phyloP scores from a whole-genome alignment of 2,888 invertebrate genomes.

The Eristalis arbustorum region DNA sequence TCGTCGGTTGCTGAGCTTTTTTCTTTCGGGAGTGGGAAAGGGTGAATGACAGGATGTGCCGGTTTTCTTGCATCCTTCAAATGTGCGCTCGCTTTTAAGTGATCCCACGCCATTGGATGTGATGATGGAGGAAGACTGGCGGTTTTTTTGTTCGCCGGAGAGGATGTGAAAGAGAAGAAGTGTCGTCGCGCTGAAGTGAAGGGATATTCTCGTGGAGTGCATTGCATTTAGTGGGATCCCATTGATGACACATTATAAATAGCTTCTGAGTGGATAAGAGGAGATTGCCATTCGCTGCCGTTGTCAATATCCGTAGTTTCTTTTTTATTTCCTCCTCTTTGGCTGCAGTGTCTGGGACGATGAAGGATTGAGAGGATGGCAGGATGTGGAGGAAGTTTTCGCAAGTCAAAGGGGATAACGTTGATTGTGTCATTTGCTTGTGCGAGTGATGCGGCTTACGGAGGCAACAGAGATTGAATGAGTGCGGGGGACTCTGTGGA shows the following conservation, averaged over 20 bases:
- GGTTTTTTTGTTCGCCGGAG: background rate
- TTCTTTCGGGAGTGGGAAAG: background rate
- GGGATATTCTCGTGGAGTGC: slow-evolving; percentile 50
- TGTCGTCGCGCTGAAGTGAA: slow-evolving; percentile 31
- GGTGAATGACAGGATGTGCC: slow-evolving; percentile 24
- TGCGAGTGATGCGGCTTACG: too few relatives aligned
- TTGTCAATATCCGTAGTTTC: background rate
- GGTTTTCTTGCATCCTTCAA: slow-evolving; percentile 45
- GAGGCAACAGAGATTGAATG: too few relatives aligned
- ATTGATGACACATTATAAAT: slow-evolving; percentile 67
- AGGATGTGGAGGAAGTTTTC: background rate
- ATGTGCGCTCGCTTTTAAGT: slow-evolving; percentile 62
- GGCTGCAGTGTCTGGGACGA: background rate
- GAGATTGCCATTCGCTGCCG: slow-evolving; percentile 31
- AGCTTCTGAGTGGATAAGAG: slow-evolving; percentile 59
- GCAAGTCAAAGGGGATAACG: slow-evolving; percentile 10
- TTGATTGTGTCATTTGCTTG: slow-evolving; percentile 17
- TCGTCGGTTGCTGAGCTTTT: too few relatives aligned
- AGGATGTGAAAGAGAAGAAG: slow-evolving; percentile 3
- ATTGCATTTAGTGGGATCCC: slow-evolving; percentile 57
- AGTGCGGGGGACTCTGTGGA: too few relatives aligned
- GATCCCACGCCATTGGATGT: slow-evolving; percentile 37
- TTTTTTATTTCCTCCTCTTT: background rate
- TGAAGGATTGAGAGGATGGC: background rate
- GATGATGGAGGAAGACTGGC: background rate